Evolutionary conservation across 2,888 invertebrate genomes (phyloP), one percentile per base, ranked within the genome.

Genomic region (Mellilla xanthometata): DNA sequence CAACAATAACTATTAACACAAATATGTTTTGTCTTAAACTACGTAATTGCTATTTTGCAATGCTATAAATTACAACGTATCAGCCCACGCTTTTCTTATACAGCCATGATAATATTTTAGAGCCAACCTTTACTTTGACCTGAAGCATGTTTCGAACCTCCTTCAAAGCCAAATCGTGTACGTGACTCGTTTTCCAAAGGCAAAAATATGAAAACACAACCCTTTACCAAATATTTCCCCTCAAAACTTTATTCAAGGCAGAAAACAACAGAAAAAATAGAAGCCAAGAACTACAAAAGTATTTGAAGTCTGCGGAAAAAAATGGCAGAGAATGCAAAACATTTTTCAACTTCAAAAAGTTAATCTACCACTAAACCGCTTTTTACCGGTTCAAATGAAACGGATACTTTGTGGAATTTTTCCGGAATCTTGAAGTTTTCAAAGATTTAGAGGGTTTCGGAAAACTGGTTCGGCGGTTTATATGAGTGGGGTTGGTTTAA

Each of bases 301-400:
- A 39, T 35, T 31, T 31, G 24, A 12, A 42, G 13, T 40, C 40
- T 36, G 12, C 24, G 6, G 19, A 1, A 32, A 50, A 55, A 52
- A 55, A 55, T 41, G 41, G 29, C 41, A 48, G 49, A 47, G 39
- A 49, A 56, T 44, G 50, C 44, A 38, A 54, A 57, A 51, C 50
- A 52, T 57, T 57, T 52, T 51, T 57, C 54, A 55, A 52, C 51
- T 49, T 55, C 50, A 48, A 53, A 54, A 57, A 57, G 57, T 57
- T 54, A 49, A 57, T 50, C 31, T 51, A 45, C 51, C 41, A 44
- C 54, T 56, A 52, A 54, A 56, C 53, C 49, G 49, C 40, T 49
- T 51, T 41, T 28, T 49, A 54, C 42, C 48, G 45, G 48, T 47
- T 49, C 49, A 51, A 51, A 57, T 54, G 52, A 53, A 57, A 55